Base-by-base conservation (phyloP, 2,113 vertebrate species). In the Illadopsis cleaveri region DNA sequence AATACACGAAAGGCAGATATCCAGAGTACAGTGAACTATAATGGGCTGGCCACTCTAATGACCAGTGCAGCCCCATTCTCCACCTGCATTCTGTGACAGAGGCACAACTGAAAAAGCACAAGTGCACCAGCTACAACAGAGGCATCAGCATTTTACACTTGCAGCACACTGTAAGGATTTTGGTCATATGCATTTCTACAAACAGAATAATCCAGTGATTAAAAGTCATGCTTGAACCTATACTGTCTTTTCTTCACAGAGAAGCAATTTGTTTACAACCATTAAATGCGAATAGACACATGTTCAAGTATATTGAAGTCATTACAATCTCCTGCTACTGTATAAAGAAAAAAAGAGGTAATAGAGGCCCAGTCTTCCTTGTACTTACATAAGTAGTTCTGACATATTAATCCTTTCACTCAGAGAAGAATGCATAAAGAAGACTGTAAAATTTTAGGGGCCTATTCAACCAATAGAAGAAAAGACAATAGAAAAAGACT, bases 41-140 rank as follows among this genome's bases (percentile, higher is more conserved):
- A 22, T 4, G 4, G 27, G 8, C 15, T 2, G 2, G 31, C n/a
- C 1, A 2, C 9, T n/a, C 4, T 0, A 38, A 20, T 50, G 25
- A 79, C 16, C 31, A 56, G 21, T 2, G 16, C 25, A 45, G 11
- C 31, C 17, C 37, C 38, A 50, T 6, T 6, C 4, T 50, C 14
- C 23, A 40, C 30, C 38, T 68, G 22, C 42, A 10, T 24, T 15
- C 5, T 51, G 24, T 17, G 6, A 44, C 15, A 69, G 37, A 87
- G 11, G 10, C 18, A 51, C 11, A 48, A 21, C 47, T 54, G 2
- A 62, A 83, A 72, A 11, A 38, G 20, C 10, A 21, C 4, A 68
- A 72, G 11, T 30, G 33, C 13, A 56, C 9, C 47, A 79, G 47
- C 9, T 35, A 58, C 30, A 13, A 33, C 6, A 42, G 20, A 19